Evolutionary conservation across 2,797 vertebrate species (phyloP).

Genomic region (Taenioides sp.): DNA sequence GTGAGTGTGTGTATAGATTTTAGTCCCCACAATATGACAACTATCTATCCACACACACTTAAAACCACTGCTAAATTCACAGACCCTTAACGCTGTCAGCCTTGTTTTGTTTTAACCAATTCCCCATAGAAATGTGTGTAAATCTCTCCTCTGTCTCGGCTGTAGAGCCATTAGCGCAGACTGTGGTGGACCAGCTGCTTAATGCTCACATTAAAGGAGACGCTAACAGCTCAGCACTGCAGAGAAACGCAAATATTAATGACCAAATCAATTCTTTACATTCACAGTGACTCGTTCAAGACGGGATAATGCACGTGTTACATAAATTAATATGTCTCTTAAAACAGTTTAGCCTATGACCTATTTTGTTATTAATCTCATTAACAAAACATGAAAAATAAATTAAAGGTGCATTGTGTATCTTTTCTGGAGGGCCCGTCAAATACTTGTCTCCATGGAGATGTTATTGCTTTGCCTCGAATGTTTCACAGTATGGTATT

Average conservation of each 20-base stretch:
- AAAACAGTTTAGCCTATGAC: neutral
- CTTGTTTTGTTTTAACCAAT: conserved; percentile 50
- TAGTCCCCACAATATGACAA: no score
- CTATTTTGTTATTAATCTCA: neutral
- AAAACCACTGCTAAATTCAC: conserved; percentile 17
- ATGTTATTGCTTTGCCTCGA: no score
- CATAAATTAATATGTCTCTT: neutral
- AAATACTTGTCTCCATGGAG: no score
- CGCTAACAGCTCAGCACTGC: conserved; percentile 15
- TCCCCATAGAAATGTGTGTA: conserved; percentile 39
- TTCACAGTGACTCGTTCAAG: neutral
- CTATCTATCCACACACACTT: neutral
- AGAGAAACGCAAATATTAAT: conserved; percentile 22
- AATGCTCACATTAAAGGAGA: conserved; percentile 25
- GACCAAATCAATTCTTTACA: conserved; percentile 9
- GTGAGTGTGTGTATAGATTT: no score
- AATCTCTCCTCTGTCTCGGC: conserved; percentile 38
- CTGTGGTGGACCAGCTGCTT: conserved; percentile 28
- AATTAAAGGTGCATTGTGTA: neutral
- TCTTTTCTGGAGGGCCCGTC: neutral
- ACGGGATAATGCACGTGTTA: neutral
- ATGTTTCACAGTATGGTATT: no score
- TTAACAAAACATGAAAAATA: neutral
- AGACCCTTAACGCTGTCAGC: conserved; percentile 48
- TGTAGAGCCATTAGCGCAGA: conserved; percentile 42